Base-by-base conservation (phyloP, 1,140 invertebrate genomes). In the Drosophila bocqueti region DNA sequence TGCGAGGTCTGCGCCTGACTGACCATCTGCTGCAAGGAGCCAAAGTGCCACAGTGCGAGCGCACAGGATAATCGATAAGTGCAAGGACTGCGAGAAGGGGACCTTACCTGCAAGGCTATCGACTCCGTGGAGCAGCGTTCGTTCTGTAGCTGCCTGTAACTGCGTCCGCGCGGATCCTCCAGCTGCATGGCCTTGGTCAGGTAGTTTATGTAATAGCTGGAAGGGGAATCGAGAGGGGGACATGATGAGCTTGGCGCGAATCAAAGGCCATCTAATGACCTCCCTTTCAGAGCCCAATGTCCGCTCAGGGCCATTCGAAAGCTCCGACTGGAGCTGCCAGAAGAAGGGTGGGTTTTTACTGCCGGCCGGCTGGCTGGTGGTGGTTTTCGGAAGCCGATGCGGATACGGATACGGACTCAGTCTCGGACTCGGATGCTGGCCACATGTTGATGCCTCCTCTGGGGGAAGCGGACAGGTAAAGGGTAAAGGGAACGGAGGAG, bases 171-270 rank as follows among this genome's bases (percentile, higher is more conserved):
- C 24, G 95, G 95, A 93, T 96, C 95, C 93, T 96, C 95, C 95
- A 95, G 95, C 93, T 95, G 95, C 89, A 95, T 96, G 34, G 94
- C 95, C 93, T 95, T 95, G 54, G 94, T 96, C 64, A 95, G 94
- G 93, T 97, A 96, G 94, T 96, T 96, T 83, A 97, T 95, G 92
- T 95, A 97, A 93, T 96, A 97, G 78, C 96, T 97, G 92, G 38
- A 94, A 95, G 55, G 54, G 68, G n/a, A 59, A 46, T 31, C 55
- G 24, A 73, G 31, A 73, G 36, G 38, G 54, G 67, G 18, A 52
- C 46, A 73, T 73, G 46, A 73, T 73, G 67, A 73, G 67, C 69
- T 73, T 73, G 45, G 16, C 16, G 55, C 60, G 67, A 90, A 90
- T 82, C 85, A 90, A 79, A 81, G 79, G 79, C 67, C 69, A 74